Evolutionary conservation across 2,797 vertebrate genomes (phyloP).

Genomic region (Nyctalus aviator): DNA sequence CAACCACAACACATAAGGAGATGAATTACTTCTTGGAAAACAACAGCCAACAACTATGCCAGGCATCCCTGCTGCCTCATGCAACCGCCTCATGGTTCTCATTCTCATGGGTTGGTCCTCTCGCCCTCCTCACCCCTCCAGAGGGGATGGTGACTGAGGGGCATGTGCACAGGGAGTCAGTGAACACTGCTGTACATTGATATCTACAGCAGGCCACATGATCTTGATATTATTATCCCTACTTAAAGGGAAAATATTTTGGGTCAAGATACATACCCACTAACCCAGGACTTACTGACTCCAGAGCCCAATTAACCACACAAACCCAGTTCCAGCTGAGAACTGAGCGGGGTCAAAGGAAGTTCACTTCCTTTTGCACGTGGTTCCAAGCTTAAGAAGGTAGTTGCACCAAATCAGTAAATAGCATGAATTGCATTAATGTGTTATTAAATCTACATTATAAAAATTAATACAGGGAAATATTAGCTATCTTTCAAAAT

Average conservation of each 20-base stretch:
- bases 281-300: neutral
- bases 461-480: neutral
- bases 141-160: neutral
- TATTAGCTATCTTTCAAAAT: neutral
- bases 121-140: neutral
- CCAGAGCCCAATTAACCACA: neutral
- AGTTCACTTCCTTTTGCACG: neutral
- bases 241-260: neutral
- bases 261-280: neutral
- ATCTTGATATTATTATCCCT: neutral
- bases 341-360: neutral
- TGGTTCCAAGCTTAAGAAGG: neutral
- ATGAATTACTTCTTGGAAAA: neutral
- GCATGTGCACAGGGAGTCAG: accelerated
- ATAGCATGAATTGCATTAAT: neutral
- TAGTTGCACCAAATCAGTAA: neutral
- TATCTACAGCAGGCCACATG: neutral
- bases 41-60: neutral
- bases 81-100: neutral
- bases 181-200: neutral
- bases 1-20: neutral
- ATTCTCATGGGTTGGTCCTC: neutral
- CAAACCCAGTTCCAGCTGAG: neutral
- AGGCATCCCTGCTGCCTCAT: neutral
- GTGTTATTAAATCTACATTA: neutral